A percentile compares a stretch with the other conserved stretches of the same genome.
Evolutionary conservation across 2,113 vertebrate genomes (phyloP).

Genomic region (Felis chaus): DNA sequence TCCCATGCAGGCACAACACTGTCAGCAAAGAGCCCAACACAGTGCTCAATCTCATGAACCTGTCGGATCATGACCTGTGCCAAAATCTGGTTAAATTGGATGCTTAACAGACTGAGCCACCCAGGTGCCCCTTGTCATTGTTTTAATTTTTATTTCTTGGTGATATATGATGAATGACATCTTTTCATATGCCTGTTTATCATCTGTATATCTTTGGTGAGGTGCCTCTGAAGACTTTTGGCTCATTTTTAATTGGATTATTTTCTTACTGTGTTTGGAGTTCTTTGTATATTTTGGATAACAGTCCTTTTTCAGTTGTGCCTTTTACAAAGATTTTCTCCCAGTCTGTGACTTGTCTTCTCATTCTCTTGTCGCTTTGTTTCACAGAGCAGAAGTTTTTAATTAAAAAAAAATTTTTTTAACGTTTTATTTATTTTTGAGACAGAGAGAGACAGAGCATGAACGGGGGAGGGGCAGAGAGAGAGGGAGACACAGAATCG

Average conservation of each 20-base stretch:
- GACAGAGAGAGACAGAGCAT: too few species aligned
- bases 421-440: too few species aligned
- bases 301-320: not conserved
- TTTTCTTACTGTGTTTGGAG: not conserved
- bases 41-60: too few species aligned
- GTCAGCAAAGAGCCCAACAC: too few species aligned
- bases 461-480: too few species aligned
- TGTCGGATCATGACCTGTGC: too few species aligned
- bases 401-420: too few species aligned
- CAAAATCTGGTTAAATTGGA: too few species aligned
- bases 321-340: not conserved
- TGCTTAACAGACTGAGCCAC: too few species aligned
- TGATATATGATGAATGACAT: not conserved
- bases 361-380: not conserved
- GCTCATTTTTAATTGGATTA: not conserved
- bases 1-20: too few species aligned
- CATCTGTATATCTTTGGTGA: not conserved
- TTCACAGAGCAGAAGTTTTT: not conserved
- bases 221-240: not conserved
- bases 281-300: not conserved
- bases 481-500: too few species aligned
- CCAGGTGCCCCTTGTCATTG: not conserved
- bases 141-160: not conserved
- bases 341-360: not conserved
- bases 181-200: not conserved